phyloP scores from a whole-genome alignment of 1,140 invertebrate genomes.

The Trichonephila inaurata region DNA sequence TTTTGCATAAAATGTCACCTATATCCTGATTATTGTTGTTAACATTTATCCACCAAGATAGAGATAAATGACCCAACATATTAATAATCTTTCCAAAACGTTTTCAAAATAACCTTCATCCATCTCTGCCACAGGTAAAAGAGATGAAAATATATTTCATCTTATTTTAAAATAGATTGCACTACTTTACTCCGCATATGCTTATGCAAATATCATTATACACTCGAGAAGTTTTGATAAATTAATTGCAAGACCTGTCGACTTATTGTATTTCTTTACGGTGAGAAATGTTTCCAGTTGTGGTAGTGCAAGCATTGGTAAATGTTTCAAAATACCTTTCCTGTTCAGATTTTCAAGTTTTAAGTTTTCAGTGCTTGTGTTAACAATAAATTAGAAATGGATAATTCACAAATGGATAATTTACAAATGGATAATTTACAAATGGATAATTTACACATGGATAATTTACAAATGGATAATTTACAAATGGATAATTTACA shows the following conservation, averaged over 20 bases:
- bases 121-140: not conserved
- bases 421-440: too few relatives aligned
- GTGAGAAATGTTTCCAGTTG: not conserved
- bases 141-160: not conserved
- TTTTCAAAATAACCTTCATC: not conserved
- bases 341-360: not conserved
- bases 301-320: too few relatives aligned
- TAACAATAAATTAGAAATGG: not conserved
- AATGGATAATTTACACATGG: too few relatives aligned
- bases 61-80: not conserved
- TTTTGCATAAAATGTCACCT: not conserved
- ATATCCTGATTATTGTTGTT: not conserved
- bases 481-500: too few relatives aligned
- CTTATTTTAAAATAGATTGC: not conserved
- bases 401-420: too few relatives aligned
- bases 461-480: too few relatives aligned
- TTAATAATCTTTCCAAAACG: constrained; percentile 2
- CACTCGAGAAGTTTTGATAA: constrained; percentile 8
- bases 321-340: not conserved
- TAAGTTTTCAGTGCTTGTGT: not conserved
- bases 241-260: not conserved
- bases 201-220: constrained; percentile 15
- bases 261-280: not conserved
- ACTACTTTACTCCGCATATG: not conserved
- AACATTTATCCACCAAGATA: not conserved